phyloP scores from a whole-genome alignment of 2,888 invertebrate genomes.

The Mythimna albipuncta region DNA sequence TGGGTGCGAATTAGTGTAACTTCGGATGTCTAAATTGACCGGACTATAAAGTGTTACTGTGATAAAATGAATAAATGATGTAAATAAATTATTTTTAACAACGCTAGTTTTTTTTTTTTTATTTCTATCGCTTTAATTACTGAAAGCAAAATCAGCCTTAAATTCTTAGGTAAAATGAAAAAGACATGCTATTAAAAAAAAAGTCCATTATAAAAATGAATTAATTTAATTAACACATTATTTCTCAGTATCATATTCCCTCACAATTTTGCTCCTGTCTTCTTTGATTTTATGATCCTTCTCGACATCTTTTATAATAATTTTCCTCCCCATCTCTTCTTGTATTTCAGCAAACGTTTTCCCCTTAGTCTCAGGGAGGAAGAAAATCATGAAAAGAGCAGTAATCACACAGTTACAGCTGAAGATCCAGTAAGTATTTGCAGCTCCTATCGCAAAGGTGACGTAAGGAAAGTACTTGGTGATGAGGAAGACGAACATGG shows the following conservation, averaged over 20 bases:
- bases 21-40: too few relatives aligned
- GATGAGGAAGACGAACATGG: constrained; percentile 36
- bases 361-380: constrained; percentile 83
- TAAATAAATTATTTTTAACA: constrained; percentile 15
- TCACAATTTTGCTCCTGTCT: constrained; percentile 3
- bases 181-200: not conserved
- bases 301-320: constrained; percentile 10
- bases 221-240: not conserved
- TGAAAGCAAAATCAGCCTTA: too few relatives aligned
- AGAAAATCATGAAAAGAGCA: constrained; percentile 70
- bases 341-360: constrained; percentile 81
- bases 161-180: not conserved
- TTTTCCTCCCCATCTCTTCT: constrained; percentile 24
- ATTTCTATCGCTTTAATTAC: not conserved
- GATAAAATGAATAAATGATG: constrained; percentile 12
- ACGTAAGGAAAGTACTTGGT: constrained; percentile 74
- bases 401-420: constrained; percentile 68
- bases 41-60: not conserved
- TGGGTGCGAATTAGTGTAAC: too few relatives aligned
- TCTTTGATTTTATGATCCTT: not conserved
- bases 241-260: constrained; percentile 2
- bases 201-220: too few relatives aligned
- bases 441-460: constrained; percentile 70
- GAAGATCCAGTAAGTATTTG: constrained; percentile 76
- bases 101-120: not conserved